Base-by-base conservation (phyloP, 2,113 vertebrate species). In the Arothron firmamentum region DNA sequence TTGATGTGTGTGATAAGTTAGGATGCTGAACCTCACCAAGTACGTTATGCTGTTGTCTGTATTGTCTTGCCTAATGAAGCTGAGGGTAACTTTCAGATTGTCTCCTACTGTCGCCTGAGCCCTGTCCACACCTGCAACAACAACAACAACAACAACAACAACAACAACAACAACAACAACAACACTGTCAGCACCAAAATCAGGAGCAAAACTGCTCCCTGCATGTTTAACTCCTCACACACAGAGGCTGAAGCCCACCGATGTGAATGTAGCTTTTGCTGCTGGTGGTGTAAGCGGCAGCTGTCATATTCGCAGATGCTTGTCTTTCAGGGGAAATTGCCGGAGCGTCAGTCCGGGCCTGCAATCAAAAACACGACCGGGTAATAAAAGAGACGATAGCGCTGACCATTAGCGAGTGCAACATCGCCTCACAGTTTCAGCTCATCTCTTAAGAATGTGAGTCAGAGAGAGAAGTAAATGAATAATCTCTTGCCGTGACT, bases 201-300 rank as follows among this genome's bases (percentile, higher is more conserved):
- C 5, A 58, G 15, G 21, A 16, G 12, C 11, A 6, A 47, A 4
- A 45, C 5, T 18, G 2, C 43, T n/a, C 14, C 23, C 1, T 8
- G 2, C 20, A 8, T 12, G 1, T 23, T 50, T 13, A 53, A 11
- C 9, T 16, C 28, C 18, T 46, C 23, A 46, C 28, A 25, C 54
- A 3, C 47, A 9, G 14, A 60, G 9, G 46, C 13, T 38, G 15
- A 17, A 10, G 3, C 62, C 75, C 53, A 88, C 87, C 77, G 20
- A 93, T 90, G 65, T 93, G 88, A 41, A 94, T 74, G 55, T 85
- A 92, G n/a, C 82, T 87, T 0, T 68, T 69, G n/a, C 73, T 18
- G 3, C 58, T 77, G 8, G 89, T 80, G 0, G 0, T 3, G 46
- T 93, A 92, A 4, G 88, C 66, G 7, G 8, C 2, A 18, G 83